phyloP scores from a whole-genome alignment of 2,888 invertebrate genomes.

The Athalia circularis region DNA sequence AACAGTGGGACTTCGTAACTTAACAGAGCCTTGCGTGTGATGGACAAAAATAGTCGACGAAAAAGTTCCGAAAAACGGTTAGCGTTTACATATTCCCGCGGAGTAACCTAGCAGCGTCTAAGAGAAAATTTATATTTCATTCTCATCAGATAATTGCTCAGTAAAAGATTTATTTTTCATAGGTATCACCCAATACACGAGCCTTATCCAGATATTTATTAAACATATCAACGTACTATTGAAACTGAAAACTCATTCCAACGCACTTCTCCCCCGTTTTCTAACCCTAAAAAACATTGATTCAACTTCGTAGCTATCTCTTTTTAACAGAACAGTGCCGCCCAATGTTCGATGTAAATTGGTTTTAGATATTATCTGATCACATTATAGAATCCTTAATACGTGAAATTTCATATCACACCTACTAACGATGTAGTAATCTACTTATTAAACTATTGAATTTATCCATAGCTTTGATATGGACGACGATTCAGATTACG shows the following conservation, averaged over 20 bases:
- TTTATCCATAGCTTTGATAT: constrained; percentile 57
- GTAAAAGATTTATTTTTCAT: too few species aligned
- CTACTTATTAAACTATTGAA: neutral
- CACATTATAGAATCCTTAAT: neutral
- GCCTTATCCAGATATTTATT: too few species aligned
- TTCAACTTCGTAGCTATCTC: neutral
- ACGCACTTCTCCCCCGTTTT: neutral
- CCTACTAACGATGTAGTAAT: too few species aligned
- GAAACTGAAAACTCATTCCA: neutral
- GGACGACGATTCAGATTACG: constrained; percentile 69
- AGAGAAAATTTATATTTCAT: neutral
- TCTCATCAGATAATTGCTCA: neutral
- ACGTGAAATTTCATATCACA: neutral
- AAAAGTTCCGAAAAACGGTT: constrained; percentile 62
- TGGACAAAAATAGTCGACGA: constrained; percentile 56
- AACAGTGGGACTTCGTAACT: neutral
- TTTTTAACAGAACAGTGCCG: neutral
- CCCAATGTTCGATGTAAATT: neutral
- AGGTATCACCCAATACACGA: too few species aligned
- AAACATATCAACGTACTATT: too few species aligned
- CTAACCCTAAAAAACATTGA: constrained; percentile 21
- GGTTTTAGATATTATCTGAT: neutral
- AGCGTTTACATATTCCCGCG: constrained; percentile 43
- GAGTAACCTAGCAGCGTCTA: constrained; percentile 40
- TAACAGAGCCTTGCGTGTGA: constrained; percentile 25